Evolutionary conservation across 1,140 invertebrate species (phyloP).

Genomic region (Coelopa frigida): DNA sequence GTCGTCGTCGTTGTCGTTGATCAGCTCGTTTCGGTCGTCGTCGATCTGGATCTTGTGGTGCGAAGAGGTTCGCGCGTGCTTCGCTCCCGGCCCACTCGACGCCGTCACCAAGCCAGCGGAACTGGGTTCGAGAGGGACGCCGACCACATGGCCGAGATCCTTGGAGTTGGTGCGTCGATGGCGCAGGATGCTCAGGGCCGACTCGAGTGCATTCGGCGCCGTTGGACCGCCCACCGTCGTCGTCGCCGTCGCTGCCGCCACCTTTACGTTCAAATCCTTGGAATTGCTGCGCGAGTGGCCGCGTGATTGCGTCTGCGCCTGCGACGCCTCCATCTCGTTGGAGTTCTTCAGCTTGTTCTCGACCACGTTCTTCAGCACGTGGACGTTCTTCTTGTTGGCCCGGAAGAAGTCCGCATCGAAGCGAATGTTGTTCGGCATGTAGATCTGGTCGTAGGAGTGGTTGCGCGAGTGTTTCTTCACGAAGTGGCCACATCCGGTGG

Average conservation of each 20-base stretch:
- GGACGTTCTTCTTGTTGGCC: constrained; percentile 38
- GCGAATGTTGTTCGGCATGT: constrained; percentile 44
- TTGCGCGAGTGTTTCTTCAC: constrained; percentile 43
- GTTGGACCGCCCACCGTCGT: neutral
- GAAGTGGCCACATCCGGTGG: constrained; percentile 38
- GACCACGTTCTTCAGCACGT: constrained; percentile 37
- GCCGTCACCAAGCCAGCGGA: constrained; percentile 3
- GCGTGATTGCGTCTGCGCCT: constrained; percentile 16
- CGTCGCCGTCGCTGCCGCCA: constrained; percentile 9
- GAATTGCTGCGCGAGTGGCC: constrained; percentile 51
- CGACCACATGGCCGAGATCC: constrained; percentile 41
- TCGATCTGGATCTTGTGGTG: constrained; percentile 43
- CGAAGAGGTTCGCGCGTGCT: constrained; percentile 23
- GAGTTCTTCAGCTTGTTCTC: constrained; percentile 35
- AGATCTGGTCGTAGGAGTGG: constrained; percentile 44
- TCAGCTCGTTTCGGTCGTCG: constrained; percentile 37
- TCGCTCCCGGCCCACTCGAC: neutral
- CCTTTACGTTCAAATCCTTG: constrained; percentile 46
- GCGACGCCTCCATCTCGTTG: constrained; percentile 30
- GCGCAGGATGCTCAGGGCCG: constrained; percentile 47
- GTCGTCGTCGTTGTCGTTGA: constrained; percentile 22
- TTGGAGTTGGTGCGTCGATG: constrained; percentile 53
- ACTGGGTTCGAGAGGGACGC: constrained; percentile 16
- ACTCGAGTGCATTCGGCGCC: constrained; percentile 1
- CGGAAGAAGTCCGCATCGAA: constrained; percentile 41